Percentiles rank a stretch among this genome's conserved stretches.
Conservation (phyloP, 1,140 invertebrate species). For the Halesus radiatus region DNA sequence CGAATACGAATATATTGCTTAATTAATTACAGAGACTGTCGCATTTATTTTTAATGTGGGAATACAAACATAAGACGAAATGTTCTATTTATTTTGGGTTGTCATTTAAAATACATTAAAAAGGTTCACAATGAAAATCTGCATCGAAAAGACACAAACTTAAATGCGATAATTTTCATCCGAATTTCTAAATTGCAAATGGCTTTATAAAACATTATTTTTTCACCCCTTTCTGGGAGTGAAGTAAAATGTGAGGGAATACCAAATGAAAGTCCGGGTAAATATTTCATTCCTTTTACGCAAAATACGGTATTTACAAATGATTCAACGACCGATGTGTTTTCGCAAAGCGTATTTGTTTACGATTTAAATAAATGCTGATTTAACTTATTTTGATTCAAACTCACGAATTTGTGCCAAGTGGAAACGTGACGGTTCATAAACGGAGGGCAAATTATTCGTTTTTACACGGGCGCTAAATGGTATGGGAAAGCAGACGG, state of each 20-base stretch:
- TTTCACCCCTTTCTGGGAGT: not conserved
- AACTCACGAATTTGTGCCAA: conserved; percentile 10
- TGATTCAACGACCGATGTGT: conserved; percentile 25
- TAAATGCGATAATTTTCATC: not conserved
- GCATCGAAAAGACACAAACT: not conserved
- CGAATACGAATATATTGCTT: no score
- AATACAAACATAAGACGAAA: no score
- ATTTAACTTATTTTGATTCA: conserved; percentile 30
- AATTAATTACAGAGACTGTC: no score
- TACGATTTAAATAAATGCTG: conserved; percentile 32
- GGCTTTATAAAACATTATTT: conserved; percentile 15
- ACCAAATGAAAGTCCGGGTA: not conserved
- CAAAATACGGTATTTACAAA: conserved; percentile 28
- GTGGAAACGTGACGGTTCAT: conserved; percentile 29
- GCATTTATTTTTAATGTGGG: no score
- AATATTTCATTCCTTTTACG: conserved; percentile 23
- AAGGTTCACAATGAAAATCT: not conserved
- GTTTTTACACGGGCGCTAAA: conserved; percentile 25
- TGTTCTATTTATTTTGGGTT: no score
- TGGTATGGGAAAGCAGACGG: not conserved
- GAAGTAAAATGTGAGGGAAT: conserved; percentile 11
- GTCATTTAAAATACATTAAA: not conserved
- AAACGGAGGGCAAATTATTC: conserved; percentile 24
- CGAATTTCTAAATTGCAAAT: conserved; percentile 12
- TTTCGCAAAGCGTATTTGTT: conserved; percentile 27